Base-by-base conservation (phyloP, 2,797 vertebrate species). In the Sternarchorhynchus goeldii region DNA sequence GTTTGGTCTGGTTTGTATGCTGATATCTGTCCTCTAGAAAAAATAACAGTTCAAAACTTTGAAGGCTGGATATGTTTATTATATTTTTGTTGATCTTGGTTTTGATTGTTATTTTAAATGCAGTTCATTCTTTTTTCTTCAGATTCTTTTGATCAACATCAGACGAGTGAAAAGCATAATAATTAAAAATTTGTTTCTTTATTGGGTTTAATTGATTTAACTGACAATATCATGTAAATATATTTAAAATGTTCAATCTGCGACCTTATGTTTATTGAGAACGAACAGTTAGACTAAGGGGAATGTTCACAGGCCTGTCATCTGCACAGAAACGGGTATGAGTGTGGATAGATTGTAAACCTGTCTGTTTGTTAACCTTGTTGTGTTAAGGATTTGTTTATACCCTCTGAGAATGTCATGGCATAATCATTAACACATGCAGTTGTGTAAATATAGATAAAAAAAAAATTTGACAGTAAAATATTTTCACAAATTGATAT, bases 381-480 rank as follows among this genome's bases (percentile, higher is more conserved):
- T 57, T 57, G 14, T 55, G 31, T 75, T 75, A 55, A 17, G 31
- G 55, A 34, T 31, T 34, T 32, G 65, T 77, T 34, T 69, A 39
- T 81, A 41, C 10, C 29, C 57, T n/a, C 75, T 58, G 34, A 36
- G 1, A 25, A 4, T 36, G 53, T 16, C 25, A 14, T 36, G 20
- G 21, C 71, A 62, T 39, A 25, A 73, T 34, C 25, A 72, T 17
- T 77, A 76, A 69, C 31, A 32, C 70, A 66, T 73, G 32, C 53
- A 71, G 16, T 71, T 56, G 64, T 86, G 83, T 78, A 77, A 72
- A 85, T 85, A 85, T 17, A 66, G 63, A 50, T n/a, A 80, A 85
- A 77, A 88, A 88, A 81, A 85, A 77, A 88, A 88, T 92, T 92
- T 92, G 81, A 81, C 87, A 92, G 87, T 90, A 90, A 90, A 92